phyloP scores from a whole-genome alignment of 2,113 vertebrate genomes.

The Oncorhynchus gorbuscha region DNA sequence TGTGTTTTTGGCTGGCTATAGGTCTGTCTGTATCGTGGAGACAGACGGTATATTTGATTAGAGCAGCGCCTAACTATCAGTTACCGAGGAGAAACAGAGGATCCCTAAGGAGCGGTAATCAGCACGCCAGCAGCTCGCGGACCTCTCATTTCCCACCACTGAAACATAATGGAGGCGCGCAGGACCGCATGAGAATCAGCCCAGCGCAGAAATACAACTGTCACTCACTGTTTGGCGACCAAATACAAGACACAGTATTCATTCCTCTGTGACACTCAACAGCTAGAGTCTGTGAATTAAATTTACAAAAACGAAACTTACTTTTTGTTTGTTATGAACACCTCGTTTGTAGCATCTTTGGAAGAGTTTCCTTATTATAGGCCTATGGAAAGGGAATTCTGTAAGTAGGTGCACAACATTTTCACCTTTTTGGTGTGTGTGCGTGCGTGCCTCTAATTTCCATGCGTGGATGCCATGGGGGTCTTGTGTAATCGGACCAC shows the following conservation, averaged over 20 bases:
- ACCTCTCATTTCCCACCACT: constrained; percentile 44
- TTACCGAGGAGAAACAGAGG: constrained; percentile 62
- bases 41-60: constrained; percentile 59
- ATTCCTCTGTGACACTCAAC: neutral
- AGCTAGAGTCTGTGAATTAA: neutral
- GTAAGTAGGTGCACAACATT: neutral
- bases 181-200: constrained; percentile 36
- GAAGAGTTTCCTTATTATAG: neutral
- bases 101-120: constrained; percentile 66
- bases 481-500: neutral
- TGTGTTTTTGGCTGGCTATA: constrained; percentile 27
- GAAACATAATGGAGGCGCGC: constrained; percentile 50
- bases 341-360: neutral
- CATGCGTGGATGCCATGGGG: too few species aligned
- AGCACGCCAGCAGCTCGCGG: constrained; percentile 53
- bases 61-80: constrained; percentile 55
- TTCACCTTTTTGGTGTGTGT: too few species aligned
- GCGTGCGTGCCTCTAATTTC: too few species aligned
- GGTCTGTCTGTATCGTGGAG: constrained; percentile 49
- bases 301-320: neutral
- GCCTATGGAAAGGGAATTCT: neutral
- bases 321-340: neutral
- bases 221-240: constrained; percentile 4
- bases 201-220: constrained; percentile 20
- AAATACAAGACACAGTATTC: neutral